Evolutionary conservation across 2,888 invertebrate genomes (phyloP).

Genomic region (Chorisops tibialis): DNA sequence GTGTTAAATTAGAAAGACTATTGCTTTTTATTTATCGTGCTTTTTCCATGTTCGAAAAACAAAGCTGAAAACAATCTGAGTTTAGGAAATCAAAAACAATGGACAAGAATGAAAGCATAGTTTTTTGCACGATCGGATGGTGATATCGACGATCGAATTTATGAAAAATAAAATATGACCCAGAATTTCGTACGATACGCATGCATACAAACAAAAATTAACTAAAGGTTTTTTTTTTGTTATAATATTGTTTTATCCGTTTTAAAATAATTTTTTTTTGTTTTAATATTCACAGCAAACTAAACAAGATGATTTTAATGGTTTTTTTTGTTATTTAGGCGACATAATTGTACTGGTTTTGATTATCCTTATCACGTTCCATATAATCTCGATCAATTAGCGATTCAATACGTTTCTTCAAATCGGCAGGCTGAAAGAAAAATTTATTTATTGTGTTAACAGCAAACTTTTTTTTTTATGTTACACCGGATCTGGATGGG

Average conservation of each 20-base stretch:
- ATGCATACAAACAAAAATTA: no score
- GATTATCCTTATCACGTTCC: conserved; percentile 97
- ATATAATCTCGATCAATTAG: conserved; percentile 99
- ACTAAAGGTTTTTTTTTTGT: background rate
- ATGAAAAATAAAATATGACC: no score
- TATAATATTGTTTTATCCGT: background rate
- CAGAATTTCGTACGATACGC: no score
- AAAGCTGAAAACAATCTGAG: no score
- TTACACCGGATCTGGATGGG: background rate
- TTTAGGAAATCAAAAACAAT: no score
- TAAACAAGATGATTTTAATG: conserved; percentile 4
- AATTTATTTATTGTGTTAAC: no score
- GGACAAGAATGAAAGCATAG: no score
- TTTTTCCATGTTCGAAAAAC: no score
- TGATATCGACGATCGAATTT: no score
- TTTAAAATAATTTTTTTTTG: conserved; percentile 1
- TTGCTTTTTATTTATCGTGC: no score
- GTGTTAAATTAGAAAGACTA: no score
- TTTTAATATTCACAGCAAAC: conserved; percentile 23
- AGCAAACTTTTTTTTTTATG: background rate
- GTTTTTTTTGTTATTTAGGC: conserved; percentile 64
- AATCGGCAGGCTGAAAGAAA: conserved; percentile 80
- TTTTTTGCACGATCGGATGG: no score
- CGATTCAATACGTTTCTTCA: conserved; percentile 98
- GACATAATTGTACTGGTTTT: conserved; percentile 98